A percentile compares a stretch with the other conserved stretches of the same genome.
phyloP scores from a whole-genome alignment of 2,797 vertebrate species.

The Naso thynnoides region DNA sequence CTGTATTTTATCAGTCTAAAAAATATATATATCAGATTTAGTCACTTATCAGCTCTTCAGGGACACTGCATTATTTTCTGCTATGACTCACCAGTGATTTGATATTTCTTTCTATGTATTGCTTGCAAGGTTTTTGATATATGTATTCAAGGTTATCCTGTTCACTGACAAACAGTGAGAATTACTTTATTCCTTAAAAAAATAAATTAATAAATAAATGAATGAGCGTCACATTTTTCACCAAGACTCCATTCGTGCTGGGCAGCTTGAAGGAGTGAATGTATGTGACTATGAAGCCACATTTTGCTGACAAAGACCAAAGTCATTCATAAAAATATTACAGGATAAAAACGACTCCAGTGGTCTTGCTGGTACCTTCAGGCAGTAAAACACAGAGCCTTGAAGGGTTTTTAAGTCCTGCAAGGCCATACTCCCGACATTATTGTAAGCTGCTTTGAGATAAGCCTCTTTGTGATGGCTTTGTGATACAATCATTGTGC shows the following conservation, averaged over 20 bases:
- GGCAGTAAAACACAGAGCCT: conserved; percentile 26
- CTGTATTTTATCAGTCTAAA: no score
- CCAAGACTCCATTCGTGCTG: not conserved
- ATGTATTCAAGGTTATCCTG: conserved; percentile 21
- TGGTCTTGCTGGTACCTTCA: conserved; percentile 29
- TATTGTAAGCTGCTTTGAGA: conserved; percentile 64
- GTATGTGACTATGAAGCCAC: not conserved
- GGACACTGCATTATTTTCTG: not conserved
- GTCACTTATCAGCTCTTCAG: not conserved
- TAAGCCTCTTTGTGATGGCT: conserved; percentile 71
- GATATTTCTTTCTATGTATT: not conserved
- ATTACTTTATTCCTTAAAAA: not conserved
- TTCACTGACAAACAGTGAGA: not conserved
- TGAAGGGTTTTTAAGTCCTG: conserved; percentile 40
- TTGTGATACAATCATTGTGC: conserved; percentile 66
- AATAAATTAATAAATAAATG: not conserved
- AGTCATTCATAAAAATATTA: conserved; percentile 19
- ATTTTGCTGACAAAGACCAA: conserved; percentile 26
- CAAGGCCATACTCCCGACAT: conserved; percentile 56
- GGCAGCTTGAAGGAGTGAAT: no score
- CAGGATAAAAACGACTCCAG: conserved; percentile 10
- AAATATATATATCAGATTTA: no score
- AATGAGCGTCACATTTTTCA: conserved; percentile 9
- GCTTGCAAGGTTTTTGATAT: conserved; percentile 8
- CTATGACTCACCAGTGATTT: conserved; percentile 26